Conservation (phyloP, 2,888 invertebrate species). For the Hydroisotoma schaefferi region DNA sequence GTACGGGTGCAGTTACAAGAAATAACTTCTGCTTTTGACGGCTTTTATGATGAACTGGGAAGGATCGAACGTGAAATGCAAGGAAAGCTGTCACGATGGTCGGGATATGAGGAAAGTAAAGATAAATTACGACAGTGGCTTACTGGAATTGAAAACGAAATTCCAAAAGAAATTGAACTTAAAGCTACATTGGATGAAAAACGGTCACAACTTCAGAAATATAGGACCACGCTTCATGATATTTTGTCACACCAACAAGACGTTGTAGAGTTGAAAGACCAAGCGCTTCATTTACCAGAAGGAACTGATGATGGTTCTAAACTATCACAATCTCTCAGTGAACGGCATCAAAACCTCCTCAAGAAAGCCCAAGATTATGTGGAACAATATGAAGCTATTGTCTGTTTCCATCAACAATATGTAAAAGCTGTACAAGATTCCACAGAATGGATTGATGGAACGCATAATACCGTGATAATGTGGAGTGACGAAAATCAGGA, state of each 20-base stretch:
- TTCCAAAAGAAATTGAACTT: constrained; percentile 73
- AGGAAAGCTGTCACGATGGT: constrained; percentile 75
- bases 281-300: constrained; percentile 75
- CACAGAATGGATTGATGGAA: constrained; percentile 81
- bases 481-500: constrained; percentile 83
- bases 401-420: constrained; percentile 83
- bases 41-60: constrained; percentile 65
- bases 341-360: constrained; percentile 68
- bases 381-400: constrained; percentile 80
- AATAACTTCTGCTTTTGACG: constrained; percentile 74
- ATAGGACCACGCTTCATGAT: constrained; percentile 75
- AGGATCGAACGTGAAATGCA: constrained; percentile 75
- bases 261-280: constrained; percentile 73
- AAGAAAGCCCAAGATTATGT: constrained; percentile 71
- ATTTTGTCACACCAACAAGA: constrained; percentile 80
- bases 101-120: constrained; percentile 81
- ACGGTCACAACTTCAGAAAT: constrained; percentile 77
- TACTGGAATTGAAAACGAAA: constrained; percentile 66
- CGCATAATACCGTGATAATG: constrained; percentile 70
- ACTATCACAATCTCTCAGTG: constrained; percentile 65
- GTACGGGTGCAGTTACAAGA: constrained; percentile 79
- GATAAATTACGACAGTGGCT: constrained; percentile 77
- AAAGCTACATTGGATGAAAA: constrained; percentile 88
- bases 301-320: constrained; percentile 69
- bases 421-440: constrained; percentile 80